Conservation (phyloP, 1,140 invertebrate species). For the Cepaea nemoralis region DNA sequence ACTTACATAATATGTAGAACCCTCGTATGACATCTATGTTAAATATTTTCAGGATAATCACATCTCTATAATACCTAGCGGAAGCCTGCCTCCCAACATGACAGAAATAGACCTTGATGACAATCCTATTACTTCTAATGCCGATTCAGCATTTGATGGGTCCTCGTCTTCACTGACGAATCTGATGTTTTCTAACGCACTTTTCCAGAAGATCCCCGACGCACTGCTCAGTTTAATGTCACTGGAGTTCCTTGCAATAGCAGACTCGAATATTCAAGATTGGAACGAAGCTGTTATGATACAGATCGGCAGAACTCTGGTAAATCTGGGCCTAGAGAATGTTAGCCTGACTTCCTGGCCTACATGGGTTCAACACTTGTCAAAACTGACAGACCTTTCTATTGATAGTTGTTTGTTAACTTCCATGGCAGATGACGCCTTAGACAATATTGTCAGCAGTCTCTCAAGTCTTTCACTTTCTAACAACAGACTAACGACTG, state of each 20-base stretch:
- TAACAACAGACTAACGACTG: neutral
- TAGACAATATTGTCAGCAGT: neutral
- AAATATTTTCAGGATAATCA: neutral
- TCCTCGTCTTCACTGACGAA: neutral
- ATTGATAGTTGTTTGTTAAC: neutral
- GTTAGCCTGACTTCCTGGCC: neutral
- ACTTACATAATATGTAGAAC: too few relatives aligned
- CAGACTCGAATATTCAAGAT: neutral
- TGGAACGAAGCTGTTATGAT: neutral
- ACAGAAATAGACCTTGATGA: neutral
- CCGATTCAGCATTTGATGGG: neutral
- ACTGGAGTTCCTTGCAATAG: neutral
- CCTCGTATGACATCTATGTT: too few relatives aligned
- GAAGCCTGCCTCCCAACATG: neutral
- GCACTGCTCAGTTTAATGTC: neutral
- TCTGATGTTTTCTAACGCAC: neutral
- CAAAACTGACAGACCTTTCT: neutral
- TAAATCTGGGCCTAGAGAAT: neutral
- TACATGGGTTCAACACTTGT: neutral
- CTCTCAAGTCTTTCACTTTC: neutral
- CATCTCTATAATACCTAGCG: neutral
- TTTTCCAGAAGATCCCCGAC: neutral
- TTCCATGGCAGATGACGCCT: neutral
- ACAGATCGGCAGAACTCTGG: neutral
- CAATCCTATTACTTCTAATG: neutral